These are phyloP conservation scores for Selene dorsalis DNA, from an alignment of 2,797 vertebrate genomes.

Conservation along the genomic window DNA sequence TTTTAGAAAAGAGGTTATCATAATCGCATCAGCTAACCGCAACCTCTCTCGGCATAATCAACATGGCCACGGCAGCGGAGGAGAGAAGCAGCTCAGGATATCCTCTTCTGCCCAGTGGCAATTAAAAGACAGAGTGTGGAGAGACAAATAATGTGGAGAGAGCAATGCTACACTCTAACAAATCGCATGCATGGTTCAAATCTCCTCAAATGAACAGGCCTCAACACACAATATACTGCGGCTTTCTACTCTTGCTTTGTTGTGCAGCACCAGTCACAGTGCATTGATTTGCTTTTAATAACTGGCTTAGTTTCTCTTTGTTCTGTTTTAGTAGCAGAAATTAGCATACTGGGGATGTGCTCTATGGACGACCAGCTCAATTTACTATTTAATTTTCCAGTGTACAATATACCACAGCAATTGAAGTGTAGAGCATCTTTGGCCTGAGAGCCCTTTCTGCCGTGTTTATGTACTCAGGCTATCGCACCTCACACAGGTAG, in stretches of 20 bases:
- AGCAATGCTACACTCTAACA: constrained; percentile 36
- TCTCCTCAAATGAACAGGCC: constrained; percentile 28
- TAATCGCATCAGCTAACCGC: constrained; percentile 60
- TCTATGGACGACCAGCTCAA: constrained; percentile 33
- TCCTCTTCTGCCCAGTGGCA: constrained; percentile 31
- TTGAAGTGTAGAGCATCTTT: constrained; percentile 67
- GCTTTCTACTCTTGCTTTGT: constrained; percentile 31
- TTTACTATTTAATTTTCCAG: constrained; percentile 60
- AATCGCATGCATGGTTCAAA: constrained; percentile 28
- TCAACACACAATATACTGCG: not conserved
- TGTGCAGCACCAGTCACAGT: constrained; percentile 32
- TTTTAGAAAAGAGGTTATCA: constrained; percentile 53
- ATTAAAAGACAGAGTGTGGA: constrained; percentile 54
- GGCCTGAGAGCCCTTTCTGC: constrained; percentile 62
- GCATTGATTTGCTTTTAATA: constrained; percentile 64
- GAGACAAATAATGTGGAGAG: constrained; percentile 20
- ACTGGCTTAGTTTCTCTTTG: constrained; percentile 49
- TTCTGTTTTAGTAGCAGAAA: constrained; percentile 48
- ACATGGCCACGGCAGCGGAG: constrained; percentile 21
- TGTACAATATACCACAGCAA: constrained; percentile 43
- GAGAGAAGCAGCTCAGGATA: constrained; percentile 41
- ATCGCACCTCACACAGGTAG: constrained; percentile 75
- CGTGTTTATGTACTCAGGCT: constrained; percentile 69
- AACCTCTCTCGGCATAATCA: constrained; percentile 50
- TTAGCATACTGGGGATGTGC: constrained; percentile 47